Conservation (phyloP, 64 coral and sea anemone genomes). For the Montipora foliosa region DNA sequence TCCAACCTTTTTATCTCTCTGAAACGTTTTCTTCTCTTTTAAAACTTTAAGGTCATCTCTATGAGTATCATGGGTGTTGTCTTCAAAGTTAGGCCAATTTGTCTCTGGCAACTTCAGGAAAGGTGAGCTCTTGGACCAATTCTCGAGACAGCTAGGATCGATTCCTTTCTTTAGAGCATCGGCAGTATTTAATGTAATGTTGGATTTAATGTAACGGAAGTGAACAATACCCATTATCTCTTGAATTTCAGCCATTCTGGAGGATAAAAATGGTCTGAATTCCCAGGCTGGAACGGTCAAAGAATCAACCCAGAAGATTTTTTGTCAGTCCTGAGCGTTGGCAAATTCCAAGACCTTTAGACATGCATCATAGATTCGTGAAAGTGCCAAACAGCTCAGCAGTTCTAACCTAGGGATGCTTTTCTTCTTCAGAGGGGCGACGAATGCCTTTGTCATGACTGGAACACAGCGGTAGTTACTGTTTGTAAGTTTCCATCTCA, state of each 20-base stretch:
- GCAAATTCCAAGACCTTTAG: not conserved
- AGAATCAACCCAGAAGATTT: conserved; percentile 33
- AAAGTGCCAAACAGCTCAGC: not conserved
- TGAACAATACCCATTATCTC: not conserved
- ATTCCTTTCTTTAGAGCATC: conserved; percentile 50
- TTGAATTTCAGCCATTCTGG: conserved; percentile 66
- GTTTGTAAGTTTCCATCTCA: conserved; percentile 11
- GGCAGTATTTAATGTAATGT: not conserved
- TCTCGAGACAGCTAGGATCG: not conserved
- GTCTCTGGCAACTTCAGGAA: not conserved
- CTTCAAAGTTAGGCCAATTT: no score
- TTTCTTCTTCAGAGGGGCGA: not conserved
- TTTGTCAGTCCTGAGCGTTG: not conserved
- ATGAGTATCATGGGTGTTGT: not conserved
- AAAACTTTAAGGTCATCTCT: not conserved
- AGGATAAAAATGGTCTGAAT: conserved; percentile 42
- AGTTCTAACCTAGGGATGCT: not conserved
- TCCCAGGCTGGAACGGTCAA: not conserved
- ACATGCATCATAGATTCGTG: not conserved
- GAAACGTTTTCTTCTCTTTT: conserved; percentile 20
- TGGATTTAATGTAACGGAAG: conserved; percentile 12
- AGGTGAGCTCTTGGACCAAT: conserved; percentile 18
- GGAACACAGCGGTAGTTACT: not conserved
- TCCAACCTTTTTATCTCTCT: not conserved
- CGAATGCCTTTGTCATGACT: not conserved